A percentile compares a stretch with the other conserved stretches of the same genome.
Conservation (phyloP, 2,888 invertebrate species). For the Automeris io region DNA sequence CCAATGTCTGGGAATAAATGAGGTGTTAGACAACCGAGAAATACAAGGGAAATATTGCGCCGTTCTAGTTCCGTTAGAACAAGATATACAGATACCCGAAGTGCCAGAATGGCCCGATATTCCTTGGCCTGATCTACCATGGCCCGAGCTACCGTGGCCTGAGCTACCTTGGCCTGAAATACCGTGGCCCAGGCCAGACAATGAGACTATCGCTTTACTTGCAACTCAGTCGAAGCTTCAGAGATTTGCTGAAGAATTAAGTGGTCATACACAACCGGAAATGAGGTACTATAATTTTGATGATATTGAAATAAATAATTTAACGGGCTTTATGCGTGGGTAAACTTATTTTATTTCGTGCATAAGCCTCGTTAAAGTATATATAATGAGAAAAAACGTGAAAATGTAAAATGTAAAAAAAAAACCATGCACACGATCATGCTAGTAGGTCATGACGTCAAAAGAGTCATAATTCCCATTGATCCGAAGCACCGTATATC, state of each 20-base stretch:
- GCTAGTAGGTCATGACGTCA: too few species aligned
- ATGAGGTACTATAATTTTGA: constrained; percentile 1
- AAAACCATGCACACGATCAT: too few species aligned
- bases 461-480: too few species aligned
- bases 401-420: too few species aligned
- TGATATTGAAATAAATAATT: too few species aligned
- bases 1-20: constrained; percentile 40
- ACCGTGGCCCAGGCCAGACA: too few species aligned
- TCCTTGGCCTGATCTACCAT: not conserved
- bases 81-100: constrained; percentile 20
- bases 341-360: not conserved
- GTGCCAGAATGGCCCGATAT: constrained; percentile 16
- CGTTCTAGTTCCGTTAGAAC: constrained; percentile 28
- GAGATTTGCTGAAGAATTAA: constrained; percentile 21
- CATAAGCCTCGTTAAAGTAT: too few species aligned
- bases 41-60: constrained; percentile 65
- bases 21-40: constrained; percentile 20
- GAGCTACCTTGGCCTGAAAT: constrained; percentile 15
- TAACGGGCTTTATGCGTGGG: not conserved
- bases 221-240: constrained; percentile 16
- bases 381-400: too few species aligned
- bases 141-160: constrained; percentile 8
- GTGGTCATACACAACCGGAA: constrained; percentile 15
- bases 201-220: constrained; percentile 9
- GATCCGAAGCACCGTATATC: too few species aligned